A percentile compares a stretch with the other conserved stretches of the same genome.
Conservation (phyloP, 2,113 vertebrate species). For the Notarius lentiginosus region DNA sequence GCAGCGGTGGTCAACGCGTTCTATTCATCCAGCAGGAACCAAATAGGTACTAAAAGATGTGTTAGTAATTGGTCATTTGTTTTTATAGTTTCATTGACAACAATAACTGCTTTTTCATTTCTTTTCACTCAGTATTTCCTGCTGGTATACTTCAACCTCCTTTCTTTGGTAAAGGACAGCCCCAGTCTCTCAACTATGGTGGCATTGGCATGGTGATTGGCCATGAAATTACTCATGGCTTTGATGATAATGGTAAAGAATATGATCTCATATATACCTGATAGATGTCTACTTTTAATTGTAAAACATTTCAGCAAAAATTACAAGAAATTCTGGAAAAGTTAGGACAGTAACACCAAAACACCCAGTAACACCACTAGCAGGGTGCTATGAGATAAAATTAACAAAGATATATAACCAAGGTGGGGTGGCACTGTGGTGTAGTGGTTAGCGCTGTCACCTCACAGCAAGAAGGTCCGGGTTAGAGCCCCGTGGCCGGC, state of each 20-base stretch:
- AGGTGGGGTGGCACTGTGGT: too few species aligned
- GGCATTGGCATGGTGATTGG: conserved; percentile 97
- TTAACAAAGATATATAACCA: not conserved
- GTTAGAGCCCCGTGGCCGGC: too few species aligned
- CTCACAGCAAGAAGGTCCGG: too few species aligned
- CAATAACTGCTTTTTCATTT: not conserved
- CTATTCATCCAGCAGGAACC: conserved; percentile 91
- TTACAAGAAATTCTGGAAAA: not conserved
- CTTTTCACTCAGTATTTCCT: conserved; percentile 81
- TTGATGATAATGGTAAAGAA: conserved; percentile 90
- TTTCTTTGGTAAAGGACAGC: conserved; percentile 89
- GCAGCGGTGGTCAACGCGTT: conserved; percentile 96
- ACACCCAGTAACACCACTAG: not conserved
- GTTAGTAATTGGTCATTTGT: not conserved
- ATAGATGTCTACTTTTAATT: not conserved
- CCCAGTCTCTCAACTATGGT: conserved; percentile 88
- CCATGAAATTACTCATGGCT: conserved; percentile 96
- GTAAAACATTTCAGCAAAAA: not conserved
- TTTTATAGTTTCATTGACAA: not conserved
- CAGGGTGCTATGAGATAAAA: not conserved
- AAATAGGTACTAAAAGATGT: conserved; percentile 82
- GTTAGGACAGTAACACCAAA: not conserved
- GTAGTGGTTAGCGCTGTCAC: too few species aligned
- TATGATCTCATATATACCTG: not conserved
- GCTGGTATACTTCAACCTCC: conserved; percentile 94